phyloP scores from a whole-genome alignment of 1,140 invertebrate genomes.

The Brachionus sp. region DNA sequence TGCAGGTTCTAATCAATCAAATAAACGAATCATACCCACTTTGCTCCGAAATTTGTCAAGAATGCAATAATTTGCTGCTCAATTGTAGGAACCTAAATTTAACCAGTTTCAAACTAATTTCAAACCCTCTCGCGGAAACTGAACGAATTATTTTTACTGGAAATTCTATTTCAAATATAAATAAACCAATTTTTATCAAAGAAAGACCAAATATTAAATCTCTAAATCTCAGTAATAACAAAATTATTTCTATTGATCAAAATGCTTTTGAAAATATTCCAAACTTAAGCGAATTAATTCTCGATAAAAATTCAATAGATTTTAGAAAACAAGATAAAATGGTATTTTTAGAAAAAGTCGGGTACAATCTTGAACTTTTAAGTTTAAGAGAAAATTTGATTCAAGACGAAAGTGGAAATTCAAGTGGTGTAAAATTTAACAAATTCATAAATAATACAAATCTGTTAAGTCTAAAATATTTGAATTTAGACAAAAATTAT shows the following conservation, averaged over 20 bases:
- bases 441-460: neutral
- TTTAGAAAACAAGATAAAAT: neutral
- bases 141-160: conserved; percentile 15
- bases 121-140: neutral
- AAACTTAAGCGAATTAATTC: neutral
- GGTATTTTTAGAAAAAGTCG: neutral
- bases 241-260: neutral
- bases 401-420: neutral
- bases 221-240: neutral
- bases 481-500: neutral
- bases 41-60: neutral
- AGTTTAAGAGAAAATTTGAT: neutral
- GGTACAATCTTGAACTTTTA: neutral
- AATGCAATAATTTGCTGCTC: neutral
- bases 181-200: neutral
- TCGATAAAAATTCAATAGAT: neutral
- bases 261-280: neutral
- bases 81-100: neutral
- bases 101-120: neutral
- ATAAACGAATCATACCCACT: neutral
- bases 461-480: neutral
- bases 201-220: neutral
- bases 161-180: neutral
- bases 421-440: neutral
- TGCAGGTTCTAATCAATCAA: neutral